Evolutionary conservation across 1,140 invertebrate species (phyloP).

Genomic region (Trichonephila inaurata): DNA sequence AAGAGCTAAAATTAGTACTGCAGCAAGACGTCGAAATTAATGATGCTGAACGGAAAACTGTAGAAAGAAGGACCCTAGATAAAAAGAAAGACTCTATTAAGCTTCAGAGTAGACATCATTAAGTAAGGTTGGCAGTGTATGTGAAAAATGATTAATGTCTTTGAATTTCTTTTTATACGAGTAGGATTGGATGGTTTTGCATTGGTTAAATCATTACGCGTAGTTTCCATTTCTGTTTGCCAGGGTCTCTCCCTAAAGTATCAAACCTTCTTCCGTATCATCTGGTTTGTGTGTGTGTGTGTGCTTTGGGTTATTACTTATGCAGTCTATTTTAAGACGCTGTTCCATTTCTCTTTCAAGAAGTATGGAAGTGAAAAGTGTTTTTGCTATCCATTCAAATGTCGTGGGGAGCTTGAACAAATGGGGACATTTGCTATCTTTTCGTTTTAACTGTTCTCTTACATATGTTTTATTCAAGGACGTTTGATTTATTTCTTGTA

Average conservation of each 20-base stretch:
- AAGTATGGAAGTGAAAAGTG: not conserved
- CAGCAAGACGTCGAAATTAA: slow-evolving; percentile 25
- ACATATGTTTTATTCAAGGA: too few relatives aligned
- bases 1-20: slow-evolving; percentile 32
- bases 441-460: too few relatives aligned
- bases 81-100: slow-evolving; percentile 42
- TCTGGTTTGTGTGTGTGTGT: too few relatives aligned
- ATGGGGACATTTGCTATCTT: too few relatives aligned
- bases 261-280: not conserved
- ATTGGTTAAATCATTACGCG: not conserved
- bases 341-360: not conserved
- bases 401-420: too few relatives aligned
- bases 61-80: not conserved
- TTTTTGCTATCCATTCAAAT: too few relatives aligned
- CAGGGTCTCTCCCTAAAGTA: not conserved
- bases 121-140: not conserved
- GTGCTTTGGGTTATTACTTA: not conserved
- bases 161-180: not conserved
- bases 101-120: slow-evolving; percentile 26
- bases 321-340: not conserved
- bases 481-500: too few relatives aligned
- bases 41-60: not conserved
- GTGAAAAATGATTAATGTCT: slow-evolving; percentile 37
- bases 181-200: slow-evolving; percentile 6
- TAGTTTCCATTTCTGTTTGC: not conserved